Base-by-base conservation (phyloP, 2,797 vertebrate species). In the Rhinophrynus dorsalis region DNA sequence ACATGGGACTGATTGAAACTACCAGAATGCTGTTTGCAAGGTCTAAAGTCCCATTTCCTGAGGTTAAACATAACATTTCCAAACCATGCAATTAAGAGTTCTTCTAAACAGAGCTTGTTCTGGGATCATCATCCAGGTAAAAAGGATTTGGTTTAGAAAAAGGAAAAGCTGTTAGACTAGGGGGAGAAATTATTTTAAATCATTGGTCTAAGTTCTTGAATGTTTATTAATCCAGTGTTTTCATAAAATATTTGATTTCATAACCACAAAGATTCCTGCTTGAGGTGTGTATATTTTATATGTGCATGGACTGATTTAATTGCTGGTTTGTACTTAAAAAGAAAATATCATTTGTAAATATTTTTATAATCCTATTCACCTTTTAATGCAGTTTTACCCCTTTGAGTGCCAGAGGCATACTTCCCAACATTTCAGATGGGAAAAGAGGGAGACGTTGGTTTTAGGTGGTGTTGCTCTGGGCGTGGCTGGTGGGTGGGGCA, bases 41-140 rank as follows among this genome's bases (percentile, higher is more conserved):
- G 83, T 86, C 89, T 88, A 87, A 82, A 88, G 89, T 80, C 84
- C 87, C 88, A 87, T 94, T 95, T 96, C 93, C 93, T 94, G 92
- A 95, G 83, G 86, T 94, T 93, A 94, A 94, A 90, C 91, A 92
- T 87, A 88, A 88, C 91, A 91, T 92, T 88, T 91, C 82, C 87
- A 88, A 93, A 92, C 75, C 90, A 93, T 93, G 90, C 91, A 91
- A 93, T 94, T 93, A 94, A 84, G 80, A 82, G 66, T 71, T 69
- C 76, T 76, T 74, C 66, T 38, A 27, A 44, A 60, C 23, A 29
- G 3, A 15, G 7, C 2, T 32, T 58, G 12, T 21, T 13, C 20
- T 27, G 11, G 35, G n/a, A 58, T 37, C 12, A 58, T 58, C 23
- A 11, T 58, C 20, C 35, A 58, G 55, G 55, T 58, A 38, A 27